Evolutionary conservation across 2,888 invertebrate species (phyloP), one percentile per base, ranked within the genome.

Genomic region (Epicampocera succincta): DNA sequence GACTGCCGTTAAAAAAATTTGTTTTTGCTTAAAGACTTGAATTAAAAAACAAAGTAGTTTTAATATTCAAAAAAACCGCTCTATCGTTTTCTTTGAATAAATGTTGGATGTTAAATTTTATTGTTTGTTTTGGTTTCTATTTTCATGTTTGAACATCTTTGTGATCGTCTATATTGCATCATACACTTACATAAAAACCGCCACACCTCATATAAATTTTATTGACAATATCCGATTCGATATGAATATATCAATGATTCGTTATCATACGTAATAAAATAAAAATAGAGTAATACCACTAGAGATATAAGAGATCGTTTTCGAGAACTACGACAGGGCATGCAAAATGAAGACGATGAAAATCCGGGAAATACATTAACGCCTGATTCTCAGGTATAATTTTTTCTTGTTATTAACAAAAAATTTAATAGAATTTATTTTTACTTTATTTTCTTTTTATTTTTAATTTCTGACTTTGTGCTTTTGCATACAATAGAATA

Each of bases 311-410:
- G 96, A 81, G 93, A 94, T 86, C 93, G 95, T 88, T 96, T 97
- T 91, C 95, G 96, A 88, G 97, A 98, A 92, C 92, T 97, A 83
- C 93, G 97, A 68, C 94, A 96, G 89, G 94, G 95, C 88, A 95
- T 97, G 93, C 96, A 97, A 92, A 95, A 95, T 8, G 97, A 96
- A 88, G 97, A 96, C 88, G 97, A 97, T 86, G 94, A 95, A 86
- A 94, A 93, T 71, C 92, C 92, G 83, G 92, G 92, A 85, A 94
- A 93, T 86, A 93, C 92, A 87, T 94, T 95, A 60, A 95, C 95
- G 73, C 94, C 95, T 78, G 95, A 95, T 89, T 95, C 95, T 90
- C 95, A 96, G 90, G 94, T 91, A 91, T 85, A 86, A n/a, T 83
- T 80, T 33, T 33, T 33, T 33, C 6, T 33, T 33, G 33, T 6